Evolutionary conservation across 2,113 vertebrate genomes (phyloP), one percentile per base, ranked within the genome.

Genomic region (Melanerpes aurifrons): DNA sequence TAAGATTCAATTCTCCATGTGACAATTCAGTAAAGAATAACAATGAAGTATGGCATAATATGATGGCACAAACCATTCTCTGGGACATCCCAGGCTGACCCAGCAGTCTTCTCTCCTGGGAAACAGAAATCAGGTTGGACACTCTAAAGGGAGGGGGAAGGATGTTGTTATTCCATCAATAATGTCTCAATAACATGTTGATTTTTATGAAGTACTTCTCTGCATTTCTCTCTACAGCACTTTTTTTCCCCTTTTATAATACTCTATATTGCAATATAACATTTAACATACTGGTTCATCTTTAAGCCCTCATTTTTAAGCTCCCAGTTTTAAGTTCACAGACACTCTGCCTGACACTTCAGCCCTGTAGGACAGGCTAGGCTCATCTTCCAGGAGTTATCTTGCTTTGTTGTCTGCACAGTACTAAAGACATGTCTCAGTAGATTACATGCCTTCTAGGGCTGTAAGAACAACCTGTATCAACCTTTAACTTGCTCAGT

Each of bases 1-100:
- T 94, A 64, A 70, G 66, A 86, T 90, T 96, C 94, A 97, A 88
- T 91, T 96, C 86, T 86, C 68, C 56, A 63, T 1, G 1, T 76
- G 62, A 88, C 82, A 96, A 86, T 82, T 93, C 70, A 58, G 17
- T 66, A 66, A 92, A 10, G 35, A 95, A 89, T 91, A 94, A 86
- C 48, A 87, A 61, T 87, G 31, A 92, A 64, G 89, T 6, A 17
- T 82, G 62, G 61, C 58, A 82, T n/a, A 67, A 88, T 76, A 92
- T 37, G 85, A 85, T 61, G 9, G 20, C 47, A 31, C 81, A 96
- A 96, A 86, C 86, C 92, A 63, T 91, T 59, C 64, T 75, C 53
- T 31, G 76, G 67, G 75, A 82, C n/a, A 92, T 64, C 68, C 69
- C 59, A 82, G 37, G 22, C 32, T 96, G 86, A 94, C 81, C 81